Conservation (phyloP, 2,888 invertebrate genomes). For the Altica lythri region DNA sequence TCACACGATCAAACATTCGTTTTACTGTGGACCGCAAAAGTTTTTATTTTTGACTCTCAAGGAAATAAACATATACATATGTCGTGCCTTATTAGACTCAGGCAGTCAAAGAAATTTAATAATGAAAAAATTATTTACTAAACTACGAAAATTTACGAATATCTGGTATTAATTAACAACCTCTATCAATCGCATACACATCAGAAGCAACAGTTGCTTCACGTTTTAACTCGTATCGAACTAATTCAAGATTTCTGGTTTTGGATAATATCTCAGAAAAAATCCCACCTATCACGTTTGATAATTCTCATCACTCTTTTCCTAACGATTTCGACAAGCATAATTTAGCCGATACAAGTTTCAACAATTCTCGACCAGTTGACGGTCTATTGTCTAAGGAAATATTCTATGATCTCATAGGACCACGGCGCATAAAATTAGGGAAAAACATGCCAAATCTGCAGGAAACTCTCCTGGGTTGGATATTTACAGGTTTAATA, state of each 20-base stretch:
- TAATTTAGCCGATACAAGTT: conserved; percentile 12
- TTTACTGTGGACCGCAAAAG: conserved; percentile 1
- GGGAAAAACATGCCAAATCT: background rate
- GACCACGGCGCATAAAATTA: conserved; percentile 14
- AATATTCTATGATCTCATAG: conserved; percentile 23
- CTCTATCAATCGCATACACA: background rate
- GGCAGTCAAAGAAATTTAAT: conserved; percentile 10
- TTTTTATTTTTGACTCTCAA: background rate
- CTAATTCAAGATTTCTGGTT: background rate
- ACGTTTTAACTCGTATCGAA: conserved; percentile 1
- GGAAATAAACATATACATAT: conserved; percentile 6
- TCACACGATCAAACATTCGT: background rate
- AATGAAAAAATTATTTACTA: conserved; percentile 2
- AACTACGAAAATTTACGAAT: background rate
- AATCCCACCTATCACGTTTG: background rate
- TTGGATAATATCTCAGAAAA: conserved; percentile 11
- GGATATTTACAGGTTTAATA: background rate
- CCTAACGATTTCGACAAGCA: background rate
- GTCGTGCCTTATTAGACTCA: conserved; percentile 11
- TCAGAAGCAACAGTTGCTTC: background rate
- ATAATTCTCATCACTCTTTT: background rate
- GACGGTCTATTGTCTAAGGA: conserved; percentile 10
- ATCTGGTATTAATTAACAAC: background rate
- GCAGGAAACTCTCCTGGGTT: background rate
- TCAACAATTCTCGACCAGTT: background rate